Evolutionary conservation across 2,797 vertebrate genomes (phyloP).

Genomic region (Carcharodon carcharias): DNA sequence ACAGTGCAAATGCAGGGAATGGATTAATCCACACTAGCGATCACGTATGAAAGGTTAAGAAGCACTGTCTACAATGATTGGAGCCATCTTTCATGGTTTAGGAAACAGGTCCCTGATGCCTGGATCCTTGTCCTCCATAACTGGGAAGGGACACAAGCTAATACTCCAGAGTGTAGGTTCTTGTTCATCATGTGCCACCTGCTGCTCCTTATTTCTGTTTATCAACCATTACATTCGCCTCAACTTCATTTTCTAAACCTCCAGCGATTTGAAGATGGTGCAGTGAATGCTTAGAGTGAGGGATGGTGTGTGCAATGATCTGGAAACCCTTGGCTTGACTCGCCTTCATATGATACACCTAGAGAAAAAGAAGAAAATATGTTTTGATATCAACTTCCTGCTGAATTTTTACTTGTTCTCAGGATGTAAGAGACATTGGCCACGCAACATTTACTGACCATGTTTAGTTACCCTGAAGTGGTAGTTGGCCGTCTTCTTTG

Average conservation of each 20-base stretch:
- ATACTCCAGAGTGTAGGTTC: not conserved
- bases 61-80: not conserved
- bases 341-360: not conserved
- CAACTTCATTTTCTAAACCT: not conserved
- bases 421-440: not conserved
- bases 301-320: not conserved
- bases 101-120: not conserved
- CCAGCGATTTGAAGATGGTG: not conserved
- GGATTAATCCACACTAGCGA: not conserved
- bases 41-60: not conserved
- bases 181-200: not conserved
- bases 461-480: not conserved
- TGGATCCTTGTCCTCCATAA: not conserved
- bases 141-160: not conserved
- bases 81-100: not conserved
- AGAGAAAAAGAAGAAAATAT: not conserved
- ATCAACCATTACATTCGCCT: not conserved
- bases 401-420: not conserved
- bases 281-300: not conserved
- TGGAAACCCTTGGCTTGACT: not conserved
- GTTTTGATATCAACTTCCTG: not conserved
- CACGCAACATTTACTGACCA: not conserved
- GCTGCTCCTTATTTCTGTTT: slow-evolving; percentile 14
- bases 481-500: not conserved
- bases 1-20: not conserved